Evolutionary conservation across 1,140 invertebrate species (phyloP).

Genomic region (Drosophila erecta): DNA sequence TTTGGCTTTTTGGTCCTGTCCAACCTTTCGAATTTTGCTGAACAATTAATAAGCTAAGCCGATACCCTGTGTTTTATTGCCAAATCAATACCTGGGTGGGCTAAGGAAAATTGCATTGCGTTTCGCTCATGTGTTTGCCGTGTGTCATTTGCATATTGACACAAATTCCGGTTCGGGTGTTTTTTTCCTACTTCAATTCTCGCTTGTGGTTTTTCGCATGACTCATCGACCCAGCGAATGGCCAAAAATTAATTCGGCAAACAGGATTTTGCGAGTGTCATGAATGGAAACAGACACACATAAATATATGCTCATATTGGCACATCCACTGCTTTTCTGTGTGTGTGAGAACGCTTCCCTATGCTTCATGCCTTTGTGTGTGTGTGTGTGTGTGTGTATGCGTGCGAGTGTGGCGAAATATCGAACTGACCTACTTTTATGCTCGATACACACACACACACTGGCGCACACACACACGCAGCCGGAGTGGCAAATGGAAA

Average conservation of each 20-base stretch:
- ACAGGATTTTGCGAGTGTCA: constrained; percentile 33
- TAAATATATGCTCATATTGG: constrained; percentile 40
- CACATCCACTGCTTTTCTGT: constrained; percentile 7
- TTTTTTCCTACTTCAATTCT: background rate
- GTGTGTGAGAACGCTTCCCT: constrained; percentile 14
- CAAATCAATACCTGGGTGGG: constrained; percentile 10
- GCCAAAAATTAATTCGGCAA: constrained; percentile 34
- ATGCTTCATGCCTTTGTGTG: constrained; percentile 33
- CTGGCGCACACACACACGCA: constrained; percentile 3
- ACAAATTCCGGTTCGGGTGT: constrained; percentile 2
- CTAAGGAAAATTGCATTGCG: background rate
- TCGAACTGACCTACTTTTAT: constrained; percentile 79
- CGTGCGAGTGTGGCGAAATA: constrained; percentile 61
- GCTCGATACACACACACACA: constrained; percentile 52
- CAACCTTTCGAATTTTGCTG: background rate
- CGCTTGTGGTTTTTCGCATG: constrained; percentile 7
- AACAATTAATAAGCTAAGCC: background rate
- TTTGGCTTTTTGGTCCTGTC: constrained; percentile 1
- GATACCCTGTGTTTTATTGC: background rate
- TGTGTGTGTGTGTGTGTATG: constrained; percentile 31
- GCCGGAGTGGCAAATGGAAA: constrained; percentile 45
- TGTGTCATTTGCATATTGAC: constrained; percentile 35
- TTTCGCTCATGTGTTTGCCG: constrained; percentile 3
- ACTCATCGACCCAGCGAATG: constrained; percentile 18
- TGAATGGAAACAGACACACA: constrained; percentile 42